phyloP scores from a whole-genome alignment of 2,113 vertebrate genomes.

The Geothlypis trichas region DNA sequence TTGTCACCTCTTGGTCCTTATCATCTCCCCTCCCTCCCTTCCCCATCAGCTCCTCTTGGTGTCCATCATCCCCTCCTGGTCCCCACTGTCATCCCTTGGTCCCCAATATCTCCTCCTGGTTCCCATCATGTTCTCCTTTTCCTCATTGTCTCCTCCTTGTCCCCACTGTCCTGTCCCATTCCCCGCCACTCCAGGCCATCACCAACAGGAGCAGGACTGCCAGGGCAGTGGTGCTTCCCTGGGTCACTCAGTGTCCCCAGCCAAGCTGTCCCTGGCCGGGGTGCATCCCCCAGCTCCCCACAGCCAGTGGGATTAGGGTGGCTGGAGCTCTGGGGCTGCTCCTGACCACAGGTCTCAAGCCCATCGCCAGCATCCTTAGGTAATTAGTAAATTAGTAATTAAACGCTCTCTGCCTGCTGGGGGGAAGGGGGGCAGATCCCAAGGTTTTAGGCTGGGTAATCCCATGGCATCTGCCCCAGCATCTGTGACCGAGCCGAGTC shows the following conservation, averaged over 20 bases:
- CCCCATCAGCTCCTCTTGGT: neutral
- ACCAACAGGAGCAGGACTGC: accelerated
- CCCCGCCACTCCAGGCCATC: neutral
- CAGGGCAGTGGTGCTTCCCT: neutral
- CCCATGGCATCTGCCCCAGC: conserved; percentile 74
- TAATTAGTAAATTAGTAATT: conserved; percentile 79
- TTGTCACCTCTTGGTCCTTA: neutral
- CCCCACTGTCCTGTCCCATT: neutral
- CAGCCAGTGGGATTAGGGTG: neutral
- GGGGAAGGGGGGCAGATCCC: conserved; percentile 44
- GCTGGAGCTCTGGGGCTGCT: neutral
- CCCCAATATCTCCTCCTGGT: neutral
- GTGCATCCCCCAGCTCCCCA: neutral
- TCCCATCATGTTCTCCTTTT: neutral
- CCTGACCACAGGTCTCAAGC: neutral
- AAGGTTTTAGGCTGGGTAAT: conserved; percentile 76
- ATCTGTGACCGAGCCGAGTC: conserved; percentile 56
- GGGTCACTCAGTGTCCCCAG: neutral
- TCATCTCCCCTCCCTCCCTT: too few species aligned
- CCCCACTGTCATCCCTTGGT: neutral
- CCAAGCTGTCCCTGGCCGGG: neutral
- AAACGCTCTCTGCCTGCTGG: conserved; percentile 60
- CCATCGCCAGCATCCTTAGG: conserved; percentile 21
- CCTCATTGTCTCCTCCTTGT: neutral
- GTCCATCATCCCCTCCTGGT: neutral